A percentile compares a stretch with the other conserved stretches of the same genome.
These are phyloP conservation scores for Malurus splendens DNA, from an alignment of 2,797 vertebrate genomes.

Conservation along the genomic window DNA sequence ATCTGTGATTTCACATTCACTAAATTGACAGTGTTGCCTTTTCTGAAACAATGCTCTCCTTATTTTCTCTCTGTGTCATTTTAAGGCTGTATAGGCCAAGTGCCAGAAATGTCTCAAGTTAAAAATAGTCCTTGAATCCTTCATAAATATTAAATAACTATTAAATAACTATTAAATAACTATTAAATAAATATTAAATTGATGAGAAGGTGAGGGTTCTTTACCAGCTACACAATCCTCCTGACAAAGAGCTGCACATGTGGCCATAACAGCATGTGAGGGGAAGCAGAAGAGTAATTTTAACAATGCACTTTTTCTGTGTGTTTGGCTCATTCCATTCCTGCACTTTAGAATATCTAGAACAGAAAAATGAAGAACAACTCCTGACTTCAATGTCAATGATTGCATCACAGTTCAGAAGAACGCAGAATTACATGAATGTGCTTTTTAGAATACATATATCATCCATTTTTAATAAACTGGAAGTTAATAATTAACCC, in stretches of 20 bases:
- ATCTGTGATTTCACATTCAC: not conserved
- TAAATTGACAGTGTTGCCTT: not conserved
- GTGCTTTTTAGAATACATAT: not conserved
- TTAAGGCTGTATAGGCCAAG: not conserved
- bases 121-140: not conserved
- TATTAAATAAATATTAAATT: not conserved
- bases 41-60: not conserved
- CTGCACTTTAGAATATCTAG: not conserved
- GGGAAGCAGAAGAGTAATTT: not conserved
- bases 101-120: not conserved
- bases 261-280: not conserved
- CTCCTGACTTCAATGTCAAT: not conserved
- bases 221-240: not conserved
- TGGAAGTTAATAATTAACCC: not conserved
- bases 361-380: not conserved
- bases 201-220: not conserved
- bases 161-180: not conserved
- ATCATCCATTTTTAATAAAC: not conserved
- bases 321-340: not conserved
- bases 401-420: not conserved
- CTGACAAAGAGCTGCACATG: not conserved
- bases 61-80: not conserved
- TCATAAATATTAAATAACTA: not conserved
- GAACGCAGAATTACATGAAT: not conserved
- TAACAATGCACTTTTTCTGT: not conserved